phyloP scores from a whole-genome alignment of 1,140 invertebrate genomes.

The Sogatella furcifera region DNA sequence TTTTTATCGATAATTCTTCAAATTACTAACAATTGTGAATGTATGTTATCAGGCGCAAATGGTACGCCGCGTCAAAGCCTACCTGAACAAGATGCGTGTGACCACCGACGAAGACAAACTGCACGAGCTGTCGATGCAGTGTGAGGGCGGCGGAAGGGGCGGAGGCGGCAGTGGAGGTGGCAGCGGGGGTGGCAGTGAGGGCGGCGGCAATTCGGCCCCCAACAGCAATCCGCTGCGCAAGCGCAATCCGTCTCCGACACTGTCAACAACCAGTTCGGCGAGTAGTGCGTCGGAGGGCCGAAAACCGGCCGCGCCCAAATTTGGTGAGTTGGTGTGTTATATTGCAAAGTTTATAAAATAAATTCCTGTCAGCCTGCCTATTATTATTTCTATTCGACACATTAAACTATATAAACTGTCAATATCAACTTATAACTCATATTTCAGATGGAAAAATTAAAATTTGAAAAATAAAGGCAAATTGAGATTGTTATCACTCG shows the following conservation, averaged over 20 bases:
- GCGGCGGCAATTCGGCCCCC: conserved; percentile 33
- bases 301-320: conserved; percentile 47
- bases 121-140: conserved; percentile 78
- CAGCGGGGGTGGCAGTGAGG: conserved; percentile 43
- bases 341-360: conserved; percentile 12
- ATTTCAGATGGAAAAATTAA: too few relatives aligned
- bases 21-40: too few relatives aligned
- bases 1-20: too few relatives aligned
- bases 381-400: too few relatives aligned
- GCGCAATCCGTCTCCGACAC: conserved; percentile 73
- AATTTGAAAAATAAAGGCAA: too few relatives aligned
- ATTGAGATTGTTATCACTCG: too few relatives aligned
- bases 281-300: conserved; percentile 76
- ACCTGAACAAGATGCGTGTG: conserved; percentile 84
- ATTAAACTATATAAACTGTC: too few relatives aligned
- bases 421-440: too few relatives aligned
- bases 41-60: conserved; percentile 64
- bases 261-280: conserved; percentile 79
- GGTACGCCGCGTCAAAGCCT: conserved; percentile 91
- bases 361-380: too few relatives aligned
- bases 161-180: conserved; percentile 35
- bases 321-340: conserved; percentile 38
- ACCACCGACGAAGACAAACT: conserved; percentile 84
- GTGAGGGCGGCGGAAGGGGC: conserved; percentile 61
- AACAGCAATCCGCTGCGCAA: conserved; percentile 43